Conservation (phyloP, 2,797 vertebrate species). For the Chiroxiphia lanceolata region DNA sequence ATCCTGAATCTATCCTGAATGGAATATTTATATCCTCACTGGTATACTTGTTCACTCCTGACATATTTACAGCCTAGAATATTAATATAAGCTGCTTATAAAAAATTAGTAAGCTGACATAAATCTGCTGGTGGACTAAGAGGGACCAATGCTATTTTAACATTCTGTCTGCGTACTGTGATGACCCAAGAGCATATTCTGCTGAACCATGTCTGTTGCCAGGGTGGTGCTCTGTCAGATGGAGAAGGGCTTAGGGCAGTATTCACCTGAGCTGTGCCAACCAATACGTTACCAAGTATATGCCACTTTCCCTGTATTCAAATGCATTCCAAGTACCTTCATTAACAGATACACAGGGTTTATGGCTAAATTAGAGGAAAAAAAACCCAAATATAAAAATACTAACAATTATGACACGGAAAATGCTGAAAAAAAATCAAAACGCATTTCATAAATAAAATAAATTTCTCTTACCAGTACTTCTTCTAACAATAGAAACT, state of each 20-base stretch:
- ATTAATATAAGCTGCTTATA: background rate
- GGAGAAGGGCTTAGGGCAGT: background rate
- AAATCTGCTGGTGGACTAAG: background rate
- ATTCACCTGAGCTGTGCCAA: background rate
- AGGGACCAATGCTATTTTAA: background rate
- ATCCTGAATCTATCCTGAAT: background rate
- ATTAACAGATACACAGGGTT: background rate
- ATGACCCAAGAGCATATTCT: background rate
- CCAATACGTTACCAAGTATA: accelerated
- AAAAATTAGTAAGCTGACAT: background rate
- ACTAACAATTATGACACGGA: background rate
- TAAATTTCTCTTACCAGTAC: background rate
- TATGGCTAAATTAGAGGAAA: background rate
- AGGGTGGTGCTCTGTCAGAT: background rate
- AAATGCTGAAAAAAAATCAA: background rate
- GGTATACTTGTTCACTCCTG: background rate
- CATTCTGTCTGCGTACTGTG: background rate
- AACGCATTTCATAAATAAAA: background rate
- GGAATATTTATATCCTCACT: background rate
- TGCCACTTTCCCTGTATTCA: background rate
- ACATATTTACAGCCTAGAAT: background rate
- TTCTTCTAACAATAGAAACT: background rate
- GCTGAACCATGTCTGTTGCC: background rate
- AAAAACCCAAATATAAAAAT: background rate
- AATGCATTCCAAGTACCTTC: background rate